phyloP scores from a whole-genome alignment of 2,797 vertebrate genomes.

The Danio kyathit region DNA sequence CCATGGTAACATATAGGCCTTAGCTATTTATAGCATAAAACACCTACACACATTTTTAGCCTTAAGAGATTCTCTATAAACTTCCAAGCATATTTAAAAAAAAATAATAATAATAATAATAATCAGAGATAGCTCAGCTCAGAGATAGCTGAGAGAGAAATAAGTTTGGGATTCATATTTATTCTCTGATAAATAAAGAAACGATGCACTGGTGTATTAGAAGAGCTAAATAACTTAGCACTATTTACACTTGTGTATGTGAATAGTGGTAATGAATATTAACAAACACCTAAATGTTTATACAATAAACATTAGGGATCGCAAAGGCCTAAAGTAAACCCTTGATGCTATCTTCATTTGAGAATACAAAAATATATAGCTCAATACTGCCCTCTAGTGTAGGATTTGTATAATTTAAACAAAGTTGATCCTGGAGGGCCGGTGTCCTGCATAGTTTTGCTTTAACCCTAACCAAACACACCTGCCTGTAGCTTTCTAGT shows the following conservation, averaged over 20 bases:
- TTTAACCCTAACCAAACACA: too few relatives aligned
- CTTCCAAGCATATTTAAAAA: neutral
- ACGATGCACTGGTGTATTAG: neutral
- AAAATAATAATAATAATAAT: neutral
- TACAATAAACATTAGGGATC: neutral
- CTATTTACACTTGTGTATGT: neutral
- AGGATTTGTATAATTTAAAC: constrained; percentile 3
- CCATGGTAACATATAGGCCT: constrained; percentile 70
- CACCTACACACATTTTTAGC: constrained; percentile 58
- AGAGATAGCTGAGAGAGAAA: neutral
- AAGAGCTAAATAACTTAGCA: neutral
- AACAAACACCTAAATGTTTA: neutral
- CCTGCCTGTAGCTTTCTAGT: too few relatives aligned
- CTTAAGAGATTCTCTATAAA: constrained; percentile 23
- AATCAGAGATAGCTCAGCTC: neutral
- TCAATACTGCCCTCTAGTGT: constrained; percentile 23
- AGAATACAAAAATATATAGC: neutral
- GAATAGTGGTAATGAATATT: neutral
- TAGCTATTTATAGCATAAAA: constrained; percentile 55
- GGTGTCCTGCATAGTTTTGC: too few relatives aligned
- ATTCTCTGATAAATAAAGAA: neutral
- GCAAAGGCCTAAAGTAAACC: neutral
- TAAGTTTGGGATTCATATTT: neutral
- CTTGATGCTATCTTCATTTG: neutral
- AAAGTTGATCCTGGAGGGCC: too few relatives aligned